Evolutionary conservation across 2,888 invertebrate species (phyloP), one percentile per base, ranked within the genome.

Genomic region (Ceratothoa steindachneri): DNA sequence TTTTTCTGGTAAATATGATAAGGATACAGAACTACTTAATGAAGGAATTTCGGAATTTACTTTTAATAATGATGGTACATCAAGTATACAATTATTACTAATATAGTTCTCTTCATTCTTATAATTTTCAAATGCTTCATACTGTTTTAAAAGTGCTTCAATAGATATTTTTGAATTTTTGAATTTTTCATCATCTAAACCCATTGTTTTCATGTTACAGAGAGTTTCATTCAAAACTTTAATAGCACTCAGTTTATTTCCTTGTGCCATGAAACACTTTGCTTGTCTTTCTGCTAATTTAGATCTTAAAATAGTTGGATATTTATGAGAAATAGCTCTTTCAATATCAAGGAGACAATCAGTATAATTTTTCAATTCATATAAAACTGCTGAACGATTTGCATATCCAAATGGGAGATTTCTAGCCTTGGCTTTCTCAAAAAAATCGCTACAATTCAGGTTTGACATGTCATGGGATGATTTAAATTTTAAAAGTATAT

Each of bases 301-400:
- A 51, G 70, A 67, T 30, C 73, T 72, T 28, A 70, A 67, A 28
- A 74, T 60, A 30, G 41, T 70, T 30, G 77, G 77, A 30, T 77
- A 77, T 9, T 74, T 74, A 75, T 74, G 30, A 7, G 27, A 9
- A 9, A 74, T 52, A n/a, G 77, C 74, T 30, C 30, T 53, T 30
- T 72, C 31, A 71, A 77, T 74, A 60, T 77, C 77, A 60, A 12
- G n/a, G 1, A 74, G 29, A 64, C 72, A 74, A 55, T 70, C 67
- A 12, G 69, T 64, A 71, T 74, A 72, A 19, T 69, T 52, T 28
- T 64, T 28, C 1, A 77, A 53, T 28, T 77, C 77, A 70, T 69
- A 73, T 27, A 77, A 31, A 15, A 77, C 74, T 24, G 77, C 77
- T 29, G 77, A 77, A 27, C 77, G 72, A 30, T 77, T 77, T 9